A percentile compares a stretch with the other conserved stretches of the same genome.
These are phyloP conservation scores for Galleria mellonella DNA, from an alignment of 1,140 invertebrate species.

Conservation along the genomic window DNA sequence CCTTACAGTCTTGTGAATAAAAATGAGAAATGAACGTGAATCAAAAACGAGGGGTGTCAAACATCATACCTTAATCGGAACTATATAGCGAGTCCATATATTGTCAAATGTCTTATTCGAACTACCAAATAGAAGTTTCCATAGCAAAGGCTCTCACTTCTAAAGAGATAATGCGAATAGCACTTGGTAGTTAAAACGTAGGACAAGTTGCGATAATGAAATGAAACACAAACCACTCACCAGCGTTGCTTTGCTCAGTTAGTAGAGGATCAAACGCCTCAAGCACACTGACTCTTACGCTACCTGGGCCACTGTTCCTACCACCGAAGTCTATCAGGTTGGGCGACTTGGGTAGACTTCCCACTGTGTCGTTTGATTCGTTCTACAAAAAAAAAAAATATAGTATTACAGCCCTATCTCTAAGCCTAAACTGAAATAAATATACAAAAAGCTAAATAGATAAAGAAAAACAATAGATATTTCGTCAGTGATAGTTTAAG, in stretches of 20 bases:
- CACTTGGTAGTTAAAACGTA: too few relatives aligned
- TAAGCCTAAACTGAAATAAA: background rate
- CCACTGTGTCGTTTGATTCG: constrained; percentile 53
- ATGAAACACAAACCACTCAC: constrained; percentile 62
- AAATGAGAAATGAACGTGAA: too few relatives aligned
- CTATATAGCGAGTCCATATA: too few relatives aligned
- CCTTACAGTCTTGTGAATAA: too few relatives aligned
- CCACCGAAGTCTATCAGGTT: constrained; percentile 61
- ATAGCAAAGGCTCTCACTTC: too few relatives aligned
- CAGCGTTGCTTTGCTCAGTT: constrained; percentile 67
- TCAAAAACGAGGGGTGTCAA: too few relatives aligned
- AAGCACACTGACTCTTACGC: constrained; percentile 85
- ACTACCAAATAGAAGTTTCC: too few relatives aligned
- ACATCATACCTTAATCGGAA: too few relatives aligned
- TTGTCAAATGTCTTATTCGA: too few relatives aligned
- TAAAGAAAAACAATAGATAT: too few relatives aligned
- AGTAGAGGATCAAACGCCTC: constrained; percentile 90
- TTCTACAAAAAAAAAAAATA: constrained; percentile 37
- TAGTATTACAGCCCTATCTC: background rate
- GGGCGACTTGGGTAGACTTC: constrained; percentile 50
- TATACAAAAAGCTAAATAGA: background rate
- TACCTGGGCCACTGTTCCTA: constrained; percentile 65
- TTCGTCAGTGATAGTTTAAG: too few relatives aligned
- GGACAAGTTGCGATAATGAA: constrained; percentile 3
- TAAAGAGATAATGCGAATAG: too few relatives aligned